Evolutionary conservation across 2,113 vertebrate species (phyloP).

Genomic region (Calyptommatus sinebrachiatus): DNA sequence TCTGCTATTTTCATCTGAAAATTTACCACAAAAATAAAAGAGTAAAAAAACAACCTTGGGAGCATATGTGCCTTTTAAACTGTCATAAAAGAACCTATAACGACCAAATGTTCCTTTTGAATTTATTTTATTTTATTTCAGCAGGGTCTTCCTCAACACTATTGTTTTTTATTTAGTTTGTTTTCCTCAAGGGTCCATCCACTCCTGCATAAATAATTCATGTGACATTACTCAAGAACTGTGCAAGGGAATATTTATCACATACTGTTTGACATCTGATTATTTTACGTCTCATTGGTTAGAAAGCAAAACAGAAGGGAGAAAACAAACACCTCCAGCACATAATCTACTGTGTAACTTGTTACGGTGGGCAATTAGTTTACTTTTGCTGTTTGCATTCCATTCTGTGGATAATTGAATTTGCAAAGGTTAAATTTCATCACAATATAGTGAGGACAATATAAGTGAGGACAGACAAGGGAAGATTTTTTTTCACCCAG

Average conservation of each 20-base stretch:
- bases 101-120: neutral
- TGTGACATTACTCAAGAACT: neutral
- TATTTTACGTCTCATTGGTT: neutral
- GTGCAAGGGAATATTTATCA: neutral
- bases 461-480: too few relatives aligned
- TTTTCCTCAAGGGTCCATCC: neutral
- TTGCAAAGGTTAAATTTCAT: neutral
- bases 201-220: neutral
- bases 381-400: neutral
- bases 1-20: too few relatives aligned
- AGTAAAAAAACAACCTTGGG: neutral
- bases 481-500: too few relatives aligned
- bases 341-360: neutral
- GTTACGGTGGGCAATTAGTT: neutral
- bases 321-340: neutral
- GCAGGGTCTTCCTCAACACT: rapidly evolving
- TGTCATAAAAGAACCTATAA: neutral
- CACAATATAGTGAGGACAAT: too few relatives aligned
- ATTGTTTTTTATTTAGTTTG: constrained; percentile 3
- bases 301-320: neutral
- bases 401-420: neutral
- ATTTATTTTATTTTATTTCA: neutral
- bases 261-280: neutral
- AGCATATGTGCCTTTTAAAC: neutral
- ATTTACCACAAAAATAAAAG: neutral